Conservation (phyloP, 2,888 invertebrate genomes). For the Cecidostiba fungosa region DNA sequence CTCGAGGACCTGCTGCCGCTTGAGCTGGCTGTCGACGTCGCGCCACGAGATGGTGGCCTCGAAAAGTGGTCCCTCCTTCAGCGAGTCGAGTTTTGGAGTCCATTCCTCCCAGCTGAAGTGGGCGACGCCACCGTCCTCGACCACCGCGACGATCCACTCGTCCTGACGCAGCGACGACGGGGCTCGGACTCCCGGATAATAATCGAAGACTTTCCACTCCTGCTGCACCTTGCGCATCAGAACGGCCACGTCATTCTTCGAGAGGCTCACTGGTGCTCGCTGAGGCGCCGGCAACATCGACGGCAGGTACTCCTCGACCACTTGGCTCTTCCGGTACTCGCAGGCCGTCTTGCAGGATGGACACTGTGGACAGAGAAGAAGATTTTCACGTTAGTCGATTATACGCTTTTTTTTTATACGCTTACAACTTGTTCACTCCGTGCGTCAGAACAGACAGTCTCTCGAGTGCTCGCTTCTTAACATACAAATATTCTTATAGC, state of each 20-base stretch:
- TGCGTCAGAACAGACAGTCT: too few relatives aligned
- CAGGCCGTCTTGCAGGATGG: conserved; percentile 76
- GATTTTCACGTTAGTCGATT: conserved; percentile 28
- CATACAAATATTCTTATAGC: too few relatives aligned
- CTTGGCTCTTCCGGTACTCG: conserved; percentile 71
- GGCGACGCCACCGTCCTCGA: conserved; percentile 73
- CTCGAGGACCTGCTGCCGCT: conserved; percentile 71
- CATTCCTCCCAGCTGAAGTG: conserved; percentile 77
- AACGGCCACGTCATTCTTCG: conserved; percentile 75
- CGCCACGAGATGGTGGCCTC: conserved; percentile 77
- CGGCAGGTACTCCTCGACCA: conserved; percentile 75
- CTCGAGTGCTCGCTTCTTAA: too few relatives aligned
- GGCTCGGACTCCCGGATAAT: conserved; percentile 71
- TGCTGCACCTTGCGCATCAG: conserved; percentile 71
- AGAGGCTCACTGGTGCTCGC: conserved; percentile 72
- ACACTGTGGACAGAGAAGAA: conserved; percentile 69
- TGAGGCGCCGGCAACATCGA: conserved; percentile 76
- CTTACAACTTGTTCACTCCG: too few relatives aligned
- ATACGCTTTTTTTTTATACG: neutral
- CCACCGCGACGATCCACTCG: conserved; percentile 75
- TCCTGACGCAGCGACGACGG: conserved; percentile 71
- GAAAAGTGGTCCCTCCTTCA: conserved; percentile 75
- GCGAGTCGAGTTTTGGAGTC: conserved; percentile 74
- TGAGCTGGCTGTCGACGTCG: conserved; percentile 72
- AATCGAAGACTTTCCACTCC: conserved; percentile 73